Evolutionary conservation across 2,888 invertebrate genomes (phyloP), one percentile per base, ranked within the genome.

Genomic region (Tuta absoluta): DNA sequence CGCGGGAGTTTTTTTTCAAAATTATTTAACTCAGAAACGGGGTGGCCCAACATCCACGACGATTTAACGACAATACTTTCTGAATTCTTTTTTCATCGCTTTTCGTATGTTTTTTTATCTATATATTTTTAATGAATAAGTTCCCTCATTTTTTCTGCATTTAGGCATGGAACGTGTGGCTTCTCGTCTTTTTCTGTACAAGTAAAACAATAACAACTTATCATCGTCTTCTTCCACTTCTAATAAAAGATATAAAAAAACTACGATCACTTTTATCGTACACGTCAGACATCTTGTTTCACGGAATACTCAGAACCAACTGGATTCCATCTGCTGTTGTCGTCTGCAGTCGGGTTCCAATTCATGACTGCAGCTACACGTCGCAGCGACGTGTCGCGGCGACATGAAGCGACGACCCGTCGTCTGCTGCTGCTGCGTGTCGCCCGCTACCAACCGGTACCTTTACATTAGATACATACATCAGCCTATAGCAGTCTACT

Each of bases 281-380:
- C 63, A 63, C 63, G 59, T 63, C 65, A 65, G 65, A 65, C 65
- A 65, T 62, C 62, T 65, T 65, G 62, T 65, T 62, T 65, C 65
- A 62, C 65, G 62, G 62, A 65, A 21, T 62, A 48, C 65, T 65
- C 49, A 11, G 62, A 62, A 63, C 57, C 57, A 63, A 63, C 65
- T 67, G 65, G 62, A 65, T 63, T 41, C 65, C 65, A 65, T 65
- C 65, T 62, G 62, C 64, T 66, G 66, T 62, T 64, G 60, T 56
- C 63, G 66, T 64, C 66, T 66, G 64, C 66, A 64, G 64, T 66
- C 64, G 62, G 66, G 64, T 66, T 66, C 66, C 61, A n/a, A n/a
- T n/a, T n/a, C n/a, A n/a, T n/a, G n/a, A n/a, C n/a, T n/a, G n/a
- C n/a, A n/a, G n/a, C n/a, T n/a, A n/a, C n/a, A n/a, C n/a, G n/a